Base-by-base conservation (phyloP, 2,797 vertebrate genomes). In the Chaetodon trifasciatus region DNA sequence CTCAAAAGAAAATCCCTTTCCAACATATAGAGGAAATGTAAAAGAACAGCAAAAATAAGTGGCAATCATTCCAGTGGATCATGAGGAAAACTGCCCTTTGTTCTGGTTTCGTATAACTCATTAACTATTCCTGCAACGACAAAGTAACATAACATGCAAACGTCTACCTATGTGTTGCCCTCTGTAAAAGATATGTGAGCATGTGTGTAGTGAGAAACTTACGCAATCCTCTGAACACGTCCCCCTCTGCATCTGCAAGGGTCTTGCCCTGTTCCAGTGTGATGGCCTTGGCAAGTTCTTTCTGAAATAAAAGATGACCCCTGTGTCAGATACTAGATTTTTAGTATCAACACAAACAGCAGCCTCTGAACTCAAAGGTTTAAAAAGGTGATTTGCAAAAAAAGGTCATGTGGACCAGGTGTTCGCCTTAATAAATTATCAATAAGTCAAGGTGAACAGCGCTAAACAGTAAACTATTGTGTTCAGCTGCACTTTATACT, bases 141-240 rank as follows among this genome's bases (percentile, higher is more conserved):
- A 52, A 61, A 62, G 67, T 57, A 23, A 35, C 50, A 67, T 57
- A 76, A 84, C 56, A 71, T 62, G 60, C 13, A 58, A 79, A 80
- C 28, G 9, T 82, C 76, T 58, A 79, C 49, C 28, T 16, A 21
- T 12, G 32, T 53, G 53, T 60, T 84, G 70, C 44, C 70, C 73
- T 86, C 73, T 74, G 77, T 62, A 61, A 73, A 73, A 3, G 35
- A 12, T 65, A 15, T 56, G 40, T 17, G 52, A 13, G 56, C 35
- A 53, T 12, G 4, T 39, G 58, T 24, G 28, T 23, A 8, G 21
- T 2, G 2, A 44, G 44, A 49, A 79, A 95, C 98, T 98, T 96
- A 99, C 98, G 98, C 86, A 99, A 95, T 91, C 98, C 98, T 94
- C 97, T 96, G 92, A 99, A 99, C 62, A 99, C 97, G 70, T 99